phyloP scores from a whole-genome alignment of 2,797 vertebrate genomes.

The Lutjanus campechanus region DNA sequence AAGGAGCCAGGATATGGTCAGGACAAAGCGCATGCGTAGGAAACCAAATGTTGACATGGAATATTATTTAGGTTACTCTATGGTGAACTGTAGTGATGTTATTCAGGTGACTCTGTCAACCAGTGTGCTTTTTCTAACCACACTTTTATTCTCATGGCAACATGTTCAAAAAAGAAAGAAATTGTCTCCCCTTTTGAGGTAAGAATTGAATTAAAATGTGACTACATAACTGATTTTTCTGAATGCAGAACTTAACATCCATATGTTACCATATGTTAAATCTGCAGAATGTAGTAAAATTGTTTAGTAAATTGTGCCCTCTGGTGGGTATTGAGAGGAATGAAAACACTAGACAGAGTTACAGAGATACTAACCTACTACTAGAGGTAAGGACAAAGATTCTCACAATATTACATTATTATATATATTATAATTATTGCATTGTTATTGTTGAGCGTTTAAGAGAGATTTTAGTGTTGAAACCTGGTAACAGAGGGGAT shows the following conservation, averaged over 20 bases:
- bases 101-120: neutral
- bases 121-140: neutral
- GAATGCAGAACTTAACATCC: neutral
- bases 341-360: neutral
- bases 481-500: neutral
- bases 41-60: too few relatives aligned
- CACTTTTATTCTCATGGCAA: neutral
- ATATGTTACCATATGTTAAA: neutral
- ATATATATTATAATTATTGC: neutral
- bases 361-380: neutral
- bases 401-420: too few relatives aligned
- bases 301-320: slow-evolving; percentile 46
- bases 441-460: neutral
- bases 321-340: slow-evolving; percentile 43
- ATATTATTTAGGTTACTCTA: neutral
- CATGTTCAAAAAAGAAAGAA: neutral
- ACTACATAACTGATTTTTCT: neutral
- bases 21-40: neutral
- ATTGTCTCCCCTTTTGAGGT: neutral
- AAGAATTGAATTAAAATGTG: too few relatives aligned
- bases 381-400: neutral
- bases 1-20: neutral
- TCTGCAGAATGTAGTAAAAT: neutral
- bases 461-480: neutral
- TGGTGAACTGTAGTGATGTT: neutral